Conservation (phyloP, 2,797 vertebrate species). For the Anniella stebbinsi region DNA sequence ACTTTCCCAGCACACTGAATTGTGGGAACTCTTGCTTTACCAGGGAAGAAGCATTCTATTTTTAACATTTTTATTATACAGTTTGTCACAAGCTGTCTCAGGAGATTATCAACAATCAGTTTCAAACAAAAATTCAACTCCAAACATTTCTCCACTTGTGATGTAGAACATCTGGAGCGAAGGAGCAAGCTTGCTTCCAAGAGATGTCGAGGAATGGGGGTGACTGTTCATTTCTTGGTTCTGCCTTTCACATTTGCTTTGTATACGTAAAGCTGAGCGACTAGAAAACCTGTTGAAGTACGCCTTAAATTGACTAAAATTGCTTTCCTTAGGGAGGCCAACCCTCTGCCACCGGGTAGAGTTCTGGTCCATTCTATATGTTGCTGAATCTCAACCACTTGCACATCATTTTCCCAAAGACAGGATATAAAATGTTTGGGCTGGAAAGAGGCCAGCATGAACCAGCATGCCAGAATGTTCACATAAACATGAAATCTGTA, state of each 20-base stretch:
- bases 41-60: conserved; percentile 90
- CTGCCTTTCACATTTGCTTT: conserved; percentile 21
- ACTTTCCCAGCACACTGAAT: conserved; percentile 93
- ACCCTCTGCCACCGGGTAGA: neutral
- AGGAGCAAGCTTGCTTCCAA: conserved; percentile 29
- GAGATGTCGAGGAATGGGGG: neutral
- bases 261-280: neutral
- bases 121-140: conserved; percentile 90
- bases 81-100: conserved; percentile 88
- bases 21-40: conserved; percentile 93
- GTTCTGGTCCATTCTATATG: conserved; percentile 11
- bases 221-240: conserved; percentile 26
- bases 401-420: neutral
- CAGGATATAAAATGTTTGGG: conserved; percentile 28
- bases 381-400: conserved; percentile 1
- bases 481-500: neutral
- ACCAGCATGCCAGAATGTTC: neutral
- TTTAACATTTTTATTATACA: conserved; percentile 91
- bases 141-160: conserved; percentile 89
- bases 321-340: neutral
- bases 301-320: rapidly evolving
- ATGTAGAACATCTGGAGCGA: conserved; percentile 91
- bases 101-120: conserved; percentile 89
- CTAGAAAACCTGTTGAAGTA: neutral
- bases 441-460: neutral